phyloP scores from a whole-genome alignment of 2,797 vertebrate genomes.

The Anniella stebbinsi region DNA sequence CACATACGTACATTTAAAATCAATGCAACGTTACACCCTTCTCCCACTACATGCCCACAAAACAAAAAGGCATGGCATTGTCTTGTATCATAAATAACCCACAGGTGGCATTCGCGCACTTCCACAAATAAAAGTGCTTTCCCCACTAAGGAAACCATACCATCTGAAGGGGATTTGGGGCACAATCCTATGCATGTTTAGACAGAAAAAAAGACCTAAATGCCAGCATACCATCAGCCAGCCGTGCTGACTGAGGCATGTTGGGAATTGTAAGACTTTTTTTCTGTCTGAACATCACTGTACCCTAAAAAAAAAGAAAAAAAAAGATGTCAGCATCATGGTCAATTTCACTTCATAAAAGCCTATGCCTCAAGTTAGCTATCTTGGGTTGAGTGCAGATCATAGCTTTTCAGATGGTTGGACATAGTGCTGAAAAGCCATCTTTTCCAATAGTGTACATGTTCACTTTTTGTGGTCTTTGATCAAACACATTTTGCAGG shows the following conservation, averaged over 20 bases:
- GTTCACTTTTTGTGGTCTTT: neutral
- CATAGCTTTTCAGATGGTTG: neutral
- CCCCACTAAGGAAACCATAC: neutral
- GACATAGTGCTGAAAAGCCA: neutral
- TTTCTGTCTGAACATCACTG: no score
- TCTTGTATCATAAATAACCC: neutral
- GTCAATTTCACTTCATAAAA: neutral
- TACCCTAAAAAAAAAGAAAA: no score
- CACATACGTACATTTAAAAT: no score
- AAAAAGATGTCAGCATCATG: neutral
- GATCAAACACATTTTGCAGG: neutral
- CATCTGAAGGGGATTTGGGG: neutral
- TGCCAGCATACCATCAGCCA: no score
- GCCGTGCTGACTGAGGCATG: no score
- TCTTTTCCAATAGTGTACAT: neutral
- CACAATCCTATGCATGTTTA: no score
- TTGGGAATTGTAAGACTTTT: no score
- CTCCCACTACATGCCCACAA: neutral
- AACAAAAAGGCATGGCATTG: neutral
- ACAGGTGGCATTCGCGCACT: neutral
- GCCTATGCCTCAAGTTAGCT: no score
- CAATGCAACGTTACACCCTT: neutral
- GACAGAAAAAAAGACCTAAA: no score
- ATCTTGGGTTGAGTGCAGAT: neutral
- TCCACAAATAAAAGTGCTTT: neutral